A percentile compares a stretch with the other conserved stretches of the same genome.
Evolutionary conservation across 2,888 invertebrate species (phyloP).

Genomic region (Nemurella pictetii): DNA sequence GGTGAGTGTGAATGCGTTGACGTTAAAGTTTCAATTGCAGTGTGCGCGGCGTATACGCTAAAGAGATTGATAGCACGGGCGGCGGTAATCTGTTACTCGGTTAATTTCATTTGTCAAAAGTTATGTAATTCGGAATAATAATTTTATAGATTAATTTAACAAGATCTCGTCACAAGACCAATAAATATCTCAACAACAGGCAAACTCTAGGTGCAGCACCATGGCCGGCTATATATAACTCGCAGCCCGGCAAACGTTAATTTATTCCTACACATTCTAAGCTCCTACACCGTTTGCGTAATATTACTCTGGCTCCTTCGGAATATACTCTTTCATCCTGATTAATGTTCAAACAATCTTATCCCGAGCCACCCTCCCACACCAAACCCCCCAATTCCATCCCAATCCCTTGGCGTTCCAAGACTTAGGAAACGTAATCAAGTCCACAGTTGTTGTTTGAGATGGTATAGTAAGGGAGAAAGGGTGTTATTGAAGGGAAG

Average conservation of each 20-base stretch:
- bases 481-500: conserved; percentile 22
- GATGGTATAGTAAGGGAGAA: conserved; percentile 9
- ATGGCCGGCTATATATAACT: neutral
- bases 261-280: conserved; percentile 11
- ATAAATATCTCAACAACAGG: neutral
- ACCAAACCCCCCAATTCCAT: neutral
- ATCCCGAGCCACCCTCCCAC: neutral
- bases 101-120: neutral
- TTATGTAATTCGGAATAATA: neutral
- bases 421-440: conserved; percentile 30
- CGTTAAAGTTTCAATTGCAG: neutral
- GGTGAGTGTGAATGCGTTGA: no score
- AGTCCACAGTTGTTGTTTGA: conserved; percentile 31
- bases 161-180: neutral
- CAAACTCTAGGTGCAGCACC: neutral
- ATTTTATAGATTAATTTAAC: neutral
- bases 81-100: neutral
- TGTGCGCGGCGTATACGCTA: neutral
- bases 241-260: neutral
- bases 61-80: neutral
- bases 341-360: conserved; percentile 33
- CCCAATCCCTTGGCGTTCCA: conserved; percentile 28
- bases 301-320: conserved; percentile 23
- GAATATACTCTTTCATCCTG: conserved; percentile 28
- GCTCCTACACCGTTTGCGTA: conserved; percentile 2